These are phyloP conservation scores for Forbesichthys papilliferus DNA, from an alignment of 2,113 vertebrate species.

Conservation along the genomic window DNA sequence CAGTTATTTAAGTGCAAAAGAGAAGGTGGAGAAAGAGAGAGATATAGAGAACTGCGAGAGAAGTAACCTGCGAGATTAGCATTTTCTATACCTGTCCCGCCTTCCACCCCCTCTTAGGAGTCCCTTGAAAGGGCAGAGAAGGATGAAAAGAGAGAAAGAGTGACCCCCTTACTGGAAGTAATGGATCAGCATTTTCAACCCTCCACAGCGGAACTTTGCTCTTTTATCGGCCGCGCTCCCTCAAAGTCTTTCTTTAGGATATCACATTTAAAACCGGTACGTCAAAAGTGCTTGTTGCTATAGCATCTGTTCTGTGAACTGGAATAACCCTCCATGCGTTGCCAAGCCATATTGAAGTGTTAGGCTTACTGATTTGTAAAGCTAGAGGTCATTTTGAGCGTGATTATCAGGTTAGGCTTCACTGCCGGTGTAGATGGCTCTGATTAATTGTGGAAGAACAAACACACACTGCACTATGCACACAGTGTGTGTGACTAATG, in stretches of 20 bases:
- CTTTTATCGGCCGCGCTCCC: slow-evolving; percentile 38
- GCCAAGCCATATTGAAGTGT: background rate
- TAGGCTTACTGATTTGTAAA: slow-evolving; percentile 36
- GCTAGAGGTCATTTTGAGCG: slow-evolving; percentile 51
- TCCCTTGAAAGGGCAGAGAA: slow-evolving; percentile 49
- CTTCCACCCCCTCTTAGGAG: slow-evolving; percentile 36
- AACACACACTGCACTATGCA: slow-evolving; percentile 69
- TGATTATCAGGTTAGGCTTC: slow-evolving; percentile 59
- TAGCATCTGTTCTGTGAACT: slow-evolving; percentile 27
- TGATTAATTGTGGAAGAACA: slow-evolving; percentile 74
- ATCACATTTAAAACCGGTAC: too few species aligned
- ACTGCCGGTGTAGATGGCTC: slow-evolving; percentile 49
- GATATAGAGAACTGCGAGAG: background rate
- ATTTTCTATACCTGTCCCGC: slow-evolving; percentile 65
- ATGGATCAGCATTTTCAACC: slow-evolving; percentile 72
- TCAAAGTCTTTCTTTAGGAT: slow-evolving; percentile 46
- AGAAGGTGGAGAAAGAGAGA: slow-evolving; percentile 33
- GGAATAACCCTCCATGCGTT: slow-evolving; percentile 16
- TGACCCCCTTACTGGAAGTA: slow-evolving; percentile 62
- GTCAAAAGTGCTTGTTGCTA: too few species aligned
- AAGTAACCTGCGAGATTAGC: slow-evolving; percentile 63
- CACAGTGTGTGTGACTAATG: slow-evolving; percentile 38
- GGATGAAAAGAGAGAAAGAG: slow-evolving; percentile 62
- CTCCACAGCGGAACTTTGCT: slow-evolving; percentile 30
- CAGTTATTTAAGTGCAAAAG: slow-evolving; percentile 75